Conservation (phyloP, 2,888 invertebrate species). For the Platycnemis pennipes region DNA sequence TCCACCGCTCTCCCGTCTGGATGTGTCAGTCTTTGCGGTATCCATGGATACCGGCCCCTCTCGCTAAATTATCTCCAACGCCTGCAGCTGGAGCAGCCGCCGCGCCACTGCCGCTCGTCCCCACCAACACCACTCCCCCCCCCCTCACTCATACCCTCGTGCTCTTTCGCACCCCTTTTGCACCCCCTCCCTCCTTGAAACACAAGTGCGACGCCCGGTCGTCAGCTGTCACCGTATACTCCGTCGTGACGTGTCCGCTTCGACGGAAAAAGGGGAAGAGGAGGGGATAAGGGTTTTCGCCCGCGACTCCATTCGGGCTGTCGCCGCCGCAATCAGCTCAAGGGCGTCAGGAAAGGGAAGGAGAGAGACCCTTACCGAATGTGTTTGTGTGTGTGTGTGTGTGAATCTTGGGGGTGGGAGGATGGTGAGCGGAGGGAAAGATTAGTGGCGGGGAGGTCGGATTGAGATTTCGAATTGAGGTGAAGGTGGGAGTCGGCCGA, state of each 20-base stretch:
- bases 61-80: slow-evolving; percentile 25
- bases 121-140: not conserved
- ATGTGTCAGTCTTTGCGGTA: slow-evolving; percentile 34
- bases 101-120: not conserved
- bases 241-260: slow-evolving; percentile 40
- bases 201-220: slow-evolving; percentile 39
- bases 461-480: not conserved
- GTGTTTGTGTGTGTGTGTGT: no score
- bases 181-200: not conserved
- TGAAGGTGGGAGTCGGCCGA: not conserved
- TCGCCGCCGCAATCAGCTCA: not conserved
- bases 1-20: not conserved
- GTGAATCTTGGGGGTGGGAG: no score
- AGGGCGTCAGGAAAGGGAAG: not conserved
- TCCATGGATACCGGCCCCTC: slow-evolving; percentile 2
- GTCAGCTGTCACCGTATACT: slow-evolving; percentile 58
- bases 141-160: not conserved
- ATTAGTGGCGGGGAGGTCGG: not conserved
- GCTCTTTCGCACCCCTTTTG: not conserved
- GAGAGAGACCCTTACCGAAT: not conserved
- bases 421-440: slow-evolving; percentile 3
- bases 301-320: not conserved
- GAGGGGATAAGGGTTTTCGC: not conserved
- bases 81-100: slow-evolving; percentile 24
- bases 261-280: not conserved